Evolutionary conservation across 2,113 vertebrate genomes (phyloP).

Genomic region (Myodes glareolus): DNA sequence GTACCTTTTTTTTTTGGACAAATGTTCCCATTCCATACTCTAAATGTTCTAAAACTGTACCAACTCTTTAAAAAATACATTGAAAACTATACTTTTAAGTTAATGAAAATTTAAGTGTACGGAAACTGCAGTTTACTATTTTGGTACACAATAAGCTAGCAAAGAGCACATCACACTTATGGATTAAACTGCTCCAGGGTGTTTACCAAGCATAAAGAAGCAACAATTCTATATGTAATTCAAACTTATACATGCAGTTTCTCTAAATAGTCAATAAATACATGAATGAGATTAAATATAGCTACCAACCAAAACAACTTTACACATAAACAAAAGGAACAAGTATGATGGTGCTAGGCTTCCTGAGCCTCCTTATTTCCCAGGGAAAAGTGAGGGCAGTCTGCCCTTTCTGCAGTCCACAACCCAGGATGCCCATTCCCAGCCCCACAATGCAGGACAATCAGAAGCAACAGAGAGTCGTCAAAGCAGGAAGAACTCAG

Average conservation of each 20-base stretch:
- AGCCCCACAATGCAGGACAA: too few relatives aligned
- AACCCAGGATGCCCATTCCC: too few relatives aligned
- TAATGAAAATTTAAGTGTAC: not conserved
- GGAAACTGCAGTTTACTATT: not conserved
- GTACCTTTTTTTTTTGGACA: not conserved
- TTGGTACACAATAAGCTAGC: constrained; percentile 34
- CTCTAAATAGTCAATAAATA: constrained; percentile 19
- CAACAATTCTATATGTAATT: constrained; percentile 49
- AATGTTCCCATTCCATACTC: not conserved
- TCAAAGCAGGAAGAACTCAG: too few relatives aligned
- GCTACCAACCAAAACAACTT: not conserved
- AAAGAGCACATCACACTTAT: not conserved
- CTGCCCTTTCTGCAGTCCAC: too few relatives aligned
- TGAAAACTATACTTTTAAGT: constrained; percentile 31
- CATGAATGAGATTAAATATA: not conserved
- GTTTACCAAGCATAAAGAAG: constrained; percentile 37
- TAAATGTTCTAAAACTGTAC: not conserved
- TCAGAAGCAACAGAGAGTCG: too few relatives aligned
- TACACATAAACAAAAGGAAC: not conserved
- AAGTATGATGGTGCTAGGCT: not conserved
- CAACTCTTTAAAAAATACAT: not conserved
- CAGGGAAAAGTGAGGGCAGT: too few relatives aligned
- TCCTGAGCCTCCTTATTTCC: too few relatives aligned
- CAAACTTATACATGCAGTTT: constrained; percentile 5
- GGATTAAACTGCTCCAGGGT: not conserved